Conservation (phyloP, 2,888 invertebrate genomes). For the Tetropium fuscum region DNA sequence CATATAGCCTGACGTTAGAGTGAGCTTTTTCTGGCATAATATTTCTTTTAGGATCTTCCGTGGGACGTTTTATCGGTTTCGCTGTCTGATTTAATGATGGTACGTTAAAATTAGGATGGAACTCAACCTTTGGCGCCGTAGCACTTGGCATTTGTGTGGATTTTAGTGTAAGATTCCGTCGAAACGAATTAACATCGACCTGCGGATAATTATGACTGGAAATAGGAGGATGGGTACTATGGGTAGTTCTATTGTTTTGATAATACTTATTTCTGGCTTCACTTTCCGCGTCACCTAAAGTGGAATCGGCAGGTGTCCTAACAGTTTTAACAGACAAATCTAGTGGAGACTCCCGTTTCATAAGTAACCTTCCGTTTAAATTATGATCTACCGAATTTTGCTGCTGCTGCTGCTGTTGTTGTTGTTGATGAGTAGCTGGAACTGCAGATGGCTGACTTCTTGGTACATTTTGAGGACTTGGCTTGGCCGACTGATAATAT, state of each 20-base stretch:
- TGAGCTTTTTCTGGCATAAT: slow-evolving; percentile 36
- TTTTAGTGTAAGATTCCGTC: slow-evolving; percentile 53
- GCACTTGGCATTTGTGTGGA: slow-evolving; percentile 58
- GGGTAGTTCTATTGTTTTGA: slow-evolving; percentile 47
- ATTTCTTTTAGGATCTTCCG: slow-evolving; percentile 27
- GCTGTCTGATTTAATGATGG: slow-evolving; percentile 51
- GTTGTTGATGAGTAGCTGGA: slow-evolving; percentile 23
- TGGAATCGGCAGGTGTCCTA: slow-evolving; percentile 89
- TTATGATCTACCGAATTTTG: slow-evolving; percentile 32
- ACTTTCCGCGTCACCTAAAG: slow-evolving; percentile 77
- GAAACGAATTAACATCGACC: slow-evolving; percentile 55
- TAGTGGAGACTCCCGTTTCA: slow-evolving; percentile 82
- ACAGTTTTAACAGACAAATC: slow-evolving; percentile 92
- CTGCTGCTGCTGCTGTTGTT: too few relatives aligned
- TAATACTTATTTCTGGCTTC: slow-evolving; percentile 53
- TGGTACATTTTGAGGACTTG: slow-evolving; percentile 37
- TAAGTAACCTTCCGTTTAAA: slow-evolving; percentile 47
- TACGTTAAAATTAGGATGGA: slow-evolving; percentile 79
- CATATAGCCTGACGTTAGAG: slow-evolving; percentile 34
- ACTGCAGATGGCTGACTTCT: slow-evolving; percentile 29
- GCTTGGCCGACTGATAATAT: slow-evolving; percentile 50
- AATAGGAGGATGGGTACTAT: slow-evolving; percentile 63
- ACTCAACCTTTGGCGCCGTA: slow-evolving; percentile 81
- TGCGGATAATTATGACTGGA: slow-evolving; percentile 53
- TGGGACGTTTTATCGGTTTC: slow-evolving; percentile 15